phyloP scores from a whole-genome alignment of 2,888 invertebrate genomes.

The Ectropis crepuscularia region DNA sequence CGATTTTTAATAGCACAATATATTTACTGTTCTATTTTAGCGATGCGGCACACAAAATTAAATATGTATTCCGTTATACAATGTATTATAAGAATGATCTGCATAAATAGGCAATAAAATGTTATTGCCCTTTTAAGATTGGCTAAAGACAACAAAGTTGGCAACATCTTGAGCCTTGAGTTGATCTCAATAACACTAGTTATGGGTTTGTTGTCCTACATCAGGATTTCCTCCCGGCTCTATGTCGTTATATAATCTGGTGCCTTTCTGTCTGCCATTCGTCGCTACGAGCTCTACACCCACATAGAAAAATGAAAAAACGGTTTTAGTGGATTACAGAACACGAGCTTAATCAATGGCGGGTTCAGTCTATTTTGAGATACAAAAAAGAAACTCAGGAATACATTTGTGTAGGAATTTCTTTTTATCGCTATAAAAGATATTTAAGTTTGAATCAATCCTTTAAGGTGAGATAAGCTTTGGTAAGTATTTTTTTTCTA shows the following conservation, averaged over 20 bases:
- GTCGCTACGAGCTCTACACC: conserved; percentile 44
- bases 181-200: conserved; percentile 49
- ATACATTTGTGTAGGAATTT: not conserved
- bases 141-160: conserved; percentile 42
- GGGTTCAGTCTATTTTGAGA: conserved; percentile 15
- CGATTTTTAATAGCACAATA: not conserved
- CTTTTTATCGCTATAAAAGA: not conserved
- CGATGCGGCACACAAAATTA: too few species aligned
- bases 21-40: not conserved
- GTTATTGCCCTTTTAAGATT: conserved; percentile 33
- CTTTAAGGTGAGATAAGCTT: not conserved
- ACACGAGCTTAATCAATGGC: conserved; percentile 8
- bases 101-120: conserved; percentile 26
- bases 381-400: conserved; percentile 8
- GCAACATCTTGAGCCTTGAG: conserved; percentile 41
- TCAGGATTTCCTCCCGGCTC: conserved; percentile 48
- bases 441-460: not conserved
- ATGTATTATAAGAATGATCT: conserved; percentile 9
- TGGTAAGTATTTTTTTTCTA: not conserved
- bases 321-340: conserved; percentile 24
- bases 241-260: conserved; percentile 56
- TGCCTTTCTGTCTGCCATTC: conserved; percentile 65
- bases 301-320: conserved; percentile 38
- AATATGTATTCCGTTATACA: too few species aligned
- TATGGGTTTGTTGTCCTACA: conserved; percentile 62